Base-by-base conservation (phyloP, 53 echinoderm and acorn worm species). In the Paelopatides confundens region DNA sequence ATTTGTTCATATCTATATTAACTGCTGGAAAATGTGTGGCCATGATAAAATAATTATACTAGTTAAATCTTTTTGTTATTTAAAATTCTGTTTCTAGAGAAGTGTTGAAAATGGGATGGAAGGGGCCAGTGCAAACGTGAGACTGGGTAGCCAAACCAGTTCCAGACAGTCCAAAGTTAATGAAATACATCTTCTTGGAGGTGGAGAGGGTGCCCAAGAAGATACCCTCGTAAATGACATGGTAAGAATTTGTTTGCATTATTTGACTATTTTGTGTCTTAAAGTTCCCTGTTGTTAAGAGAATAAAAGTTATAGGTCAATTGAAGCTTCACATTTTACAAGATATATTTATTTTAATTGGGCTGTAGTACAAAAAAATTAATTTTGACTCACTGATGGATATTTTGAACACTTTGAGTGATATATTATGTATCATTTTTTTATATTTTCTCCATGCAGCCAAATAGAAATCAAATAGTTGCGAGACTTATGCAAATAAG, bases 401-500 rank as follows among this genome's bases (percentile, higher is more conserved):
- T 66, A 27, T 33, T 29, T 15, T 14, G 34, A 12, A 0, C 66
- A 6, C 30, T 32, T 33, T 6, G n/a, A 68, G 17, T 35, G 36
- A 0, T 11, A 35, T 31, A 15, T 13, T 18, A 68, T 32, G 31
- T 35, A 10, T 8, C 0, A 5, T 68, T 68, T 10, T 43, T 6
- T 17, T 43, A 10, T 36, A 33, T 38, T 65, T 15, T 71, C 65
- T 68, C 38, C 34, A 63, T 91, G 34, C 93, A 97, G 95, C 94
- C 98, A 88, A 95, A 97, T 69, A 90, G 98, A 89, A 97, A 97
- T 82, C 95, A 95, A 84, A 97, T 97, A 69, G 98, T 97, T 52
- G 98, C 92, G 62, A 93, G 98, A 87, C 92, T 97, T 38, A 95
- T 97, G 98, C 98, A 97, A 91, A 97, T 97, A 63, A 93, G 98